Evolutionary conservation across 2,797 vertebrate species (phyloP).

Genomic region (Acrossocheilus wenchowensis): DNA sequence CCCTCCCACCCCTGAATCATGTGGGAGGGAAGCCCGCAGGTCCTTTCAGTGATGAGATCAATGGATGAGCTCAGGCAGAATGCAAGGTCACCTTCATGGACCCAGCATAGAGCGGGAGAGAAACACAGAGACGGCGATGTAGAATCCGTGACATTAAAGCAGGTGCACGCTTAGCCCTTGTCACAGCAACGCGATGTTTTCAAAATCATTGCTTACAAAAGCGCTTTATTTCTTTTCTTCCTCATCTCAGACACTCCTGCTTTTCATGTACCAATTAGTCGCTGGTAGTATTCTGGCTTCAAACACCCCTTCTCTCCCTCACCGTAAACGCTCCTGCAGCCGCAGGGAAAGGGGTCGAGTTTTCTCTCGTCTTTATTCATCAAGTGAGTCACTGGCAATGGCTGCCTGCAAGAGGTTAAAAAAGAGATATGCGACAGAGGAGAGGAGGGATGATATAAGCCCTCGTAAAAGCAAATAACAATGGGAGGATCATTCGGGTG

Average conservation of each 20-base stretch:
- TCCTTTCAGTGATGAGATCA: conserved; percentile 61
- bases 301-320: not conserved
- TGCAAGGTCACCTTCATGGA: conserved; percentile 69
- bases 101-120: not conserved
- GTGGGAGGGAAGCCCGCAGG: conserved; percentile 68
- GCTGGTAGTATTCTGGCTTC: not conserved
- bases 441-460: conserved; percentile 28
- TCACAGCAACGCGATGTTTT: not conserved
- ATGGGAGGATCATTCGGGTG: not conserved
- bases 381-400: conserved; percentile 46
- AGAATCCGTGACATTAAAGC: conserved; percentile 8
- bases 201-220: conserved; percentile 2
- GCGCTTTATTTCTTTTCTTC: conserved; percentile 8
- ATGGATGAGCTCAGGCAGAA: conserved; percentile 62
- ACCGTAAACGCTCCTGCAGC: not conserved
- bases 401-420: conserved; percentile 27
- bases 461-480: conserved; percentile 19
- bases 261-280: conserved; percentile 51
- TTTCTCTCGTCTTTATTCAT: conserved; percentile 48
- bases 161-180: not conserved
- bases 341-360: not conserved
- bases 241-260: conserved; percentile 16
- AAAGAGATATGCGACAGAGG: conserved; percentile 34
- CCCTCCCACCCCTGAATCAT: conserved; percentile 51
- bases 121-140: conserved; percentile 12